These are phyloP conservation scores for Epinotia ramella DNA, from an alignment of 2,888 invertebrate species.

Conservation along the genomic window DNA sequence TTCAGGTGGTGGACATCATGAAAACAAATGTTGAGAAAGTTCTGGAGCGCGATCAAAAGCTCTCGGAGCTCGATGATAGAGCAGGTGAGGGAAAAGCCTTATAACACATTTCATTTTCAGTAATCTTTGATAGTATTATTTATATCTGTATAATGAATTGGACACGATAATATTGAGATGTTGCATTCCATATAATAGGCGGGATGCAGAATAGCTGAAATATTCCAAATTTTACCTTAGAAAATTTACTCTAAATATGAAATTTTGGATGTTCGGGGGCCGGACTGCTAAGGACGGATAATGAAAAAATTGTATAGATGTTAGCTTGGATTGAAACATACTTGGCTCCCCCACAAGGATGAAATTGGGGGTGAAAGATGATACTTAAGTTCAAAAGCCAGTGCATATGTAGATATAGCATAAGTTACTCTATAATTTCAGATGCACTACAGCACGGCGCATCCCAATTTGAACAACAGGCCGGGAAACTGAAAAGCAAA, in stretches of 20 bases:
- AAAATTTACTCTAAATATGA: no score
- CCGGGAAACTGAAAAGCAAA: slow-evolving; percentile 98
- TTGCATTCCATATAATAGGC: background rate
- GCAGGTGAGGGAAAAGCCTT: slow-evolving; percentile 81
- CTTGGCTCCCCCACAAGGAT: no score
- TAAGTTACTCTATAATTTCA: slow-evolving; percentile 53
- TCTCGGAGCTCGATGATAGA: slow-evolving; percentile 97
- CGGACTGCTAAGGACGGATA: no score
- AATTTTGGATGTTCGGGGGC: no score
- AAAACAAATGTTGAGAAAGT: slow-evolving; percentile 98
- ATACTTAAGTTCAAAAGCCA: no score
- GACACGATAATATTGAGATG: background rate
- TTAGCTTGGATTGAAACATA: no score
- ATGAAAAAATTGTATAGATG: no score
- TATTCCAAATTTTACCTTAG: background rate
- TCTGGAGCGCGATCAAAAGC: slow-evolving; percentile 97
- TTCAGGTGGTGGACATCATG: slow-evolving; percentile 96
- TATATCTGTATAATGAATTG: background rate
- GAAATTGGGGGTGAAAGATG: no score
- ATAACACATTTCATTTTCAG: background rate
- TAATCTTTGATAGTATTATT: background rate
- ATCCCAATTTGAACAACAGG: slow-evolving; percentile 98
- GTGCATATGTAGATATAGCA: no score
- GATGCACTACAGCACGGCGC: slow-evolving; percentile 98
- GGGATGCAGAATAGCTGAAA: background rate